Evolutionary conservation across 2,113 vertebrate genomes (phyloP), one percentile per base, ranked within the genome.

Genomic region (Ploceus nigricollis): DNA sequence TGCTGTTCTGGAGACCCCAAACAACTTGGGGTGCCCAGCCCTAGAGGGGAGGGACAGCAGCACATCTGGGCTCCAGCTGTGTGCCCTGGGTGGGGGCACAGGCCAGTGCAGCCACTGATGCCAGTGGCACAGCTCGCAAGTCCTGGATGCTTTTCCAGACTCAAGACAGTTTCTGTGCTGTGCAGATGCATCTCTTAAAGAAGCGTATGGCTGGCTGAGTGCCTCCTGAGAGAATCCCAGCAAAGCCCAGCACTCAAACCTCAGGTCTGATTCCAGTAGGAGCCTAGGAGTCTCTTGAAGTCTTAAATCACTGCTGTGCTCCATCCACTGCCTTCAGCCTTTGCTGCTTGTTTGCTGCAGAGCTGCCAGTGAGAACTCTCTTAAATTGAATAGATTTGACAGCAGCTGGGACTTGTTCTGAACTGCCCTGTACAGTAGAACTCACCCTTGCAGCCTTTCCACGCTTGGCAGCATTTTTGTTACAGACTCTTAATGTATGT

Each of bases 41-140:
- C 54, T 4, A 3, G 61, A 61, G 45, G 21, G 18, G 39, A 54
- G 17, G 44, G 27, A 80, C 48, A 27, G 66, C 53, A 63, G 66
- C 66, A 54, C 15, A 21, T 20, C 47, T n/a, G 66, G 56, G 15
- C 35, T 71, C 23, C 13, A 14, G 70, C 10, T 68, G n/a, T 61
- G 57, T 85, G 37, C 44, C 18, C 2, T 18, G 73, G 40, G 39
- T 68, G 44, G 25, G 48, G 13, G 7, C 56, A 30, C 17, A 10
- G 0, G 0, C 20, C 21, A 33, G 22, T 11, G n/a, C 51, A 68
- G 47, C 42, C 10, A 2, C 2, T 77, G 63, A 8, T 57, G 39
- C 28, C 16, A 10, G 20, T 37, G 53, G 13, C 73, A 48, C 78
- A 48, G 7, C 35, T 37, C 44, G 7, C 10, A 30, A 53, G 22